Evolutionary conservation across 2,113 vertebrate genomes (phyloP).

Genomic region (Riparia riparia): DNA sequence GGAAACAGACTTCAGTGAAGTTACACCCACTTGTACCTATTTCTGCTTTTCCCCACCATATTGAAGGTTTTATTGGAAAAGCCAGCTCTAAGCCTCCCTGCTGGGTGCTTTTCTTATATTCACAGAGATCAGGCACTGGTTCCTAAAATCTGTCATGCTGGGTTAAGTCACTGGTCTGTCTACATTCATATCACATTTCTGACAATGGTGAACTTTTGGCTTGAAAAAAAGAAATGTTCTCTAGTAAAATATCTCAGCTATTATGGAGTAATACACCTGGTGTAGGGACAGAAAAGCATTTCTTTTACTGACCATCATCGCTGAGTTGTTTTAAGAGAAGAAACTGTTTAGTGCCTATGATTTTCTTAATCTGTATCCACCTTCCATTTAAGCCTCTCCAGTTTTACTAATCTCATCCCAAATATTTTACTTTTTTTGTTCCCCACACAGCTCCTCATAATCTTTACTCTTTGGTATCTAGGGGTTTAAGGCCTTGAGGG

Average conservation of each 20-base stretch:
- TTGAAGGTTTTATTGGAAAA: neutral
- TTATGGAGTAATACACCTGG: neutral
- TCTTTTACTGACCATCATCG: neutral
- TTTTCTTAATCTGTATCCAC: neutral
- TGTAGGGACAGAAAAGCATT: neutral
- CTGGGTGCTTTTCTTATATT: neutral
- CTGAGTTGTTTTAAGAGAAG: neutral
- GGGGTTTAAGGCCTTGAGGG: neutral
- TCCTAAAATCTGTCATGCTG: constrained; percentile 15
- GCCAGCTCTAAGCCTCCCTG: neutral
- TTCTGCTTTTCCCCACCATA: neutral
- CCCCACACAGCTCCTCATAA: neutral
- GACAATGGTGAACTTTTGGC: neutral
- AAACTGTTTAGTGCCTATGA: neutral
- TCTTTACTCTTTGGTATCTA: neutral
- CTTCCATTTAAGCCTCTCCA: neutral
- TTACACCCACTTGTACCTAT: neutral
- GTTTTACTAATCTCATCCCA: constrained; percentile 3
- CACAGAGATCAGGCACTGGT: neutral
- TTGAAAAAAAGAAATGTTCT: neutral
- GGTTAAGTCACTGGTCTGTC: constrained; percentile 22
- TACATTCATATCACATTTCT: neutral
- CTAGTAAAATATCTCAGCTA: neutral
- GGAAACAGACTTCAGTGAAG: neutral
- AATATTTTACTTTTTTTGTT: constrained; percentile 16